Base-by-base conservation (phyloP, 2,113 vertebrate genomes). In the Phalacrocorax brasilianus region DNA sequence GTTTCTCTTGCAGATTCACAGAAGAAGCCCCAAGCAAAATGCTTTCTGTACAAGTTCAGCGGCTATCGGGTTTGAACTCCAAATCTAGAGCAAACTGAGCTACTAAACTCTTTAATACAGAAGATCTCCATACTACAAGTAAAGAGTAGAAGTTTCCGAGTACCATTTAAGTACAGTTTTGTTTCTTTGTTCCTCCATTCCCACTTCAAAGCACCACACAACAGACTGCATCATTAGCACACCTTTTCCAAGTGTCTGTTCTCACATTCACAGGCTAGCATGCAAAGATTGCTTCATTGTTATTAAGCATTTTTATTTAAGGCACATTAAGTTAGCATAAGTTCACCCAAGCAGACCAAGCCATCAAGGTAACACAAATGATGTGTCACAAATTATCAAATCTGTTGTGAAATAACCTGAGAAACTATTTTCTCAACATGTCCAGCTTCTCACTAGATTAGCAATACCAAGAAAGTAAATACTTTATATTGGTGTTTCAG, bases 161-260 rank as follows among this genome's bases (percentile, higher is more conserved):
- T 59, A 91, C 24, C 49, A 27, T 44, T 91, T 76, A 79, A 88
- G 50, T 38, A 78, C 21, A n/a, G 44, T 76, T 93, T 91, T 92
- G 91, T 11, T 75, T 62, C 71, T 84, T 82, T 87, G 40, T 70
- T 87, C n/a, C 38, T 61, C 49, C 32, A 49, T 62, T 93, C 35
- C 50, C 49, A 62, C 66, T 89, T 92, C 91, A 97, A 91, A 89
- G 92, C 16, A n/a, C 9, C 59, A 85, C 17, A 68, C 42, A 91
- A 93, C 79, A 92, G 93, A 92, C 79, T 45, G 76, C 83, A 96
- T 78, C 49, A 78, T 65, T 94, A 94, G 87, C 50, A 42, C 49
- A 74, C 45, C 32, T 92, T 72, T 86, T 89, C 73, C 62, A 66
- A 78, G 55, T n/a, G 45, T 26, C 83, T 91, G 19, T 75, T 75